These are phyloP conservation scores for Macquaria australasica DNA, from an alignment of 2,113 vertebrate genomes.

Conservation along the genomic window DNA sequence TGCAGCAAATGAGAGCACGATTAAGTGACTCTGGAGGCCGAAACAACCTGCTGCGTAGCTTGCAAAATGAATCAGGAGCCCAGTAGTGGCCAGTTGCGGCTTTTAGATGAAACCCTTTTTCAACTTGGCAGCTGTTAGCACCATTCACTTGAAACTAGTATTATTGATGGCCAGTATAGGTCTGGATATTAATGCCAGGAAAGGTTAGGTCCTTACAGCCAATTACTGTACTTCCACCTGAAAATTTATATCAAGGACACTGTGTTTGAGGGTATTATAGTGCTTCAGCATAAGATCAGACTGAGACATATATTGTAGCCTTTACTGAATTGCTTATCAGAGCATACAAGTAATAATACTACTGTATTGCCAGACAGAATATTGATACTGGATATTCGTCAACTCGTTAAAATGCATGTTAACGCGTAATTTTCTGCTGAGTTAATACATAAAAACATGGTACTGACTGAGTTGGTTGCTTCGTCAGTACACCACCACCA, in stretches of 20 bases:
- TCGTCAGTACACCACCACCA: background rate
- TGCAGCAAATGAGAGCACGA: constrained; percentile 58
- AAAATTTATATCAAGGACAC: constrained; percentile 1
- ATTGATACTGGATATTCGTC: no score
- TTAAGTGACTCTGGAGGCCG: constrained; percentile 59
- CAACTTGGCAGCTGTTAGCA: constrained; percentile 41
- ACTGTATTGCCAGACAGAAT: background rate
- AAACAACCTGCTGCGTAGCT: constrained; percentile 49
- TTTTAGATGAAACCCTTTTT: constrained; percentile 40
- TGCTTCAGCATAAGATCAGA: background rate
- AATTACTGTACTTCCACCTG: constrained; percentile 20
- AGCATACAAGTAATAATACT: background rate
- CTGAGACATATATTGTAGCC: background rate
- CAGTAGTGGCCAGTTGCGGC: constrained; percentile 18
- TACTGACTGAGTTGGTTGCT: no score
- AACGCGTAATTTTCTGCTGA: no score
- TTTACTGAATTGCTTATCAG: background rate
- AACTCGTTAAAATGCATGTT: no score
- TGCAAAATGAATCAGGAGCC: constrained; percentile 43
- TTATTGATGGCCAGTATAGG: constrained; percentile 37
- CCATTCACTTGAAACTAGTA: constrained; percentile 39
- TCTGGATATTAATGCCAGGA: constrained; percentile 36
- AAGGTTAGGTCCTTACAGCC: constrained; percentile 42
- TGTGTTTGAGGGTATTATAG: constrained; percentile 10
- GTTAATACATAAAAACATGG: no score